These are phyloP conservation scores for Fukomys damarensis DNA, from an alignment of 2,113 vertebrate species.

Conservation along the genomic window DNA sequence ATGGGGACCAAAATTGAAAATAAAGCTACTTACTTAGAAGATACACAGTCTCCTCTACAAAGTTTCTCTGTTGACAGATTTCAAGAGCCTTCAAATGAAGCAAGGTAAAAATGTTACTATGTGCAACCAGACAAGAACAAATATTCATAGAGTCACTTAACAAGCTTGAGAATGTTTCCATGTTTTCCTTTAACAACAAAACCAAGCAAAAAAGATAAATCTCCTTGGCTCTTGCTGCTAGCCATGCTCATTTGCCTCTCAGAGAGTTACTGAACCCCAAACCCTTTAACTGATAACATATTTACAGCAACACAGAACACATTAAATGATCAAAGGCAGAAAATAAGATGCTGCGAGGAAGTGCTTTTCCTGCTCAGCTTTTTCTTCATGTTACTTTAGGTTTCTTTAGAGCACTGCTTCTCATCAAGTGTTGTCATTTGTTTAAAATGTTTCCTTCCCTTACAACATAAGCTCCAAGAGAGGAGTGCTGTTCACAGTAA, in stretches of 20 bases:
- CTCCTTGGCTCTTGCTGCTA: not conserved
- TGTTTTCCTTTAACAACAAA: constrained; percentile 29
- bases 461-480: not conserved
- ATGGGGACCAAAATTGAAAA: constrained; percentile 24
- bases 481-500: not conserved
- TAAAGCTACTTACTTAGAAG: constrained; percentile 94
- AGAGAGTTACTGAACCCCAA: not conserved
- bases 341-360: not conserved
- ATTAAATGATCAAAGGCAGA: not conserved
- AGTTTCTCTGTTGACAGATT: constrained; percentile 98
- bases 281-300: not conserved
- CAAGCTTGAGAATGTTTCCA: not conserved
- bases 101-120: constrained; percentile 62
- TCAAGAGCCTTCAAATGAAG: constrained; percentile 93
- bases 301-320: not conserved
- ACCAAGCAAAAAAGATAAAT: not conserved
- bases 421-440: not conserved
- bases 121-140: not conserved
- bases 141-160: not conserved
- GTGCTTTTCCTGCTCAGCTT: not conserved
- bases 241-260: not conserved
- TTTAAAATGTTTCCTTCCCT: not conserved
- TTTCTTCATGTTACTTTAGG: not conserved
- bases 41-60: constrained; percentile 98
- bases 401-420: not conserved